Percentiles rank a stretch among this genome's conserved stretches.
phyloP scores from a whole-genome alignment of 2,113 vertebrate species.

The Solenodon paradoxus region DNA sequence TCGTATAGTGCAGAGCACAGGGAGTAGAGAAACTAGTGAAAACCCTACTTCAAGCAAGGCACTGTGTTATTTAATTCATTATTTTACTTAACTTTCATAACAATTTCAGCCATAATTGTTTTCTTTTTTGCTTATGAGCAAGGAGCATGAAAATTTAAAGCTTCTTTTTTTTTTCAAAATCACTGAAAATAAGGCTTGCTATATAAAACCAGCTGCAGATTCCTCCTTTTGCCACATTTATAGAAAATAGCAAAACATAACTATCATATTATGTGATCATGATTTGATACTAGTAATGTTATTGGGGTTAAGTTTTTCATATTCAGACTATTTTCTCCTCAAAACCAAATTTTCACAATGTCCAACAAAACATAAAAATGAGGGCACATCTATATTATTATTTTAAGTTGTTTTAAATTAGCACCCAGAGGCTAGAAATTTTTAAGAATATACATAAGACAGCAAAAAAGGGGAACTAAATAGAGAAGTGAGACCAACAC shows the following conservation, averaged over 20 bases:
- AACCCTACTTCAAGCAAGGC: background rate
- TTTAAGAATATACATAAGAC: background rate
- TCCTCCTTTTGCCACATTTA: background rate
- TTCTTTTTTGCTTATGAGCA: background rate
- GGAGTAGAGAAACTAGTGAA: background rate
- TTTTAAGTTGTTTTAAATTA: slow-evolving; percentile 13
- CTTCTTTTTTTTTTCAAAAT: background rate
- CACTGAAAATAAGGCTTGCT: background rate
- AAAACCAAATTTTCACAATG: background rate
- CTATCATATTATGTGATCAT: background rate
- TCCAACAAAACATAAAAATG: background rate
- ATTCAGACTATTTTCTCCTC: background rate
- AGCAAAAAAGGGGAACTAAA: background rate
- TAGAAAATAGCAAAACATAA: background rate
- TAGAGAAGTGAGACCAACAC: background rate
- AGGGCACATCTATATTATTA: background rate
- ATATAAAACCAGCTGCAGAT: background rate
- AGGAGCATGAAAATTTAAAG: background rate
- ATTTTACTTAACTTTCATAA: background rate
- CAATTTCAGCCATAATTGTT: background rate
- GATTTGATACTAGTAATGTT: background rate
- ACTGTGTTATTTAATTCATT: background rate
- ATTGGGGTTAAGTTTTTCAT: background rate
- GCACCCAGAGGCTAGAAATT: background rate
- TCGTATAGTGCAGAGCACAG: background rate